Base-by-base conservation (phyloP, 2,888 invertebrate genomes). In the Acrobasis suavella region DNA sequence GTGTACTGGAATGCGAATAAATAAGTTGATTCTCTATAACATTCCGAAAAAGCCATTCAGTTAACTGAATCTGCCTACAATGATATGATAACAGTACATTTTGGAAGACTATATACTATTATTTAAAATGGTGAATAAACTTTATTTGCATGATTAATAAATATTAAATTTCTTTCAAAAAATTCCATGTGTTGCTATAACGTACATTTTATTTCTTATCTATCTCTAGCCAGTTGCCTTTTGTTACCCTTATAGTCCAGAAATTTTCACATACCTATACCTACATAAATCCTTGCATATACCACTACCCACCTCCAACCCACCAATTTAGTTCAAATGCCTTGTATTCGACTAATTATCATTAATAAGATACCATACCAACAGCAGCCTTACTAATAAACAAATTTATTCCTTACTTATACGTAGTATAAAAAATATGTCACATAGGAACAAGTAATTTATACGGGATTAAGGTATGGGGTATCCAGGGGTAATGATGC, bases 61-160 rank as follows among this genome's bases (percentile, higher is more conserved):
- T 3, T 2, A 22, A 5, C 22, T 22, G 22, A 22, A 22, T 22
- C 22, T 39, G 39, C 9, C 1, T 7, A 1, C 8, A 9, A n/a
- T n/a, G n/a, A n/a, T n/a, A n/a, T n/a, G 22, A 22, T 1, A 42
- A 14, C 42, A 12, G 14, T 14, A 10, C 1, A 39, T 12, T 12
- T 42, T 42, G 14, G 10, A 42, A 42, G 42, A 2, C 12, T 12
- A 15, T 14, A 59, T 17, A 32, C 22, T 22, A 1, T 22, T 22
- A 3, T 22, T 2, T 9, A 32, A 46, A 56, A 62, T 63, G 52
- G 22, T 58, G 64, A 39, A 60, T 65, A 32, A 55, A 61, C 56
- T 64, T 58, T 10, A 38, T 62, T 14, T 62, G 68, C 68, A 66
- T 68, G 66, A n/a, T 46, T 46, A 46, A 46, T 46, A 46, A 32